Evolutionary conservation across 2,797 vertebrate genomes (phyloP).

Genomic region (Gephyroberyx darwinii): DNA sequence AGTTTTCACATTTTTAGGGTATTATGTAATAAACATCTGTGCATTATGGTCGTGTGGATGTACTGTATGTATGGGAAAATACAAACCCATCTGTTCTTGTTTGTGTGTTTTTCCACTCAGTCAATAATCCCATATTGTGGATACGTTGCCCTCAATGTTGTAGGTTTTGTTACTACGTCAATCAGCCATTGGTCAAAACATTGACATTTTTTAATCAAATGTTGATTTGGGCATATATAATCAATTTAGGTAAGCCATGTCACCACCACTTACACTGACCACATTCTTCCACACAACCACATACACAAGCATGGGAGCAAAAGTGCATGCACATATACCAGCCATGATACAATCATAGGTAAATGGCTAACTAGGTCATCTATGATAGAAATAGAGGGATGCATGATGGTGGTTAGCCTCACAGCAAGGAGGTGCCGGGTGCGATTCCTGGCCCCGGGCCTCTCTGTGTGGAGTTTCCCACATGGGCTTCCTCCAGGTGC

Average conservation of each 20-base stretch:
- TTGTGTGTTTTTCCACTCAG: slow-evolving; percentile 69
- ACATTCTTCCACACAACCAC: slow-evolving; percentile 69
- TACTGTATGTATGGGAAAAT: slow-evolving; percentile 34
- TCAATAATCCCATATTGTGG: slow-evolving; percentile 67
- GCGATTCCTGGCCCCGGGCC: no score
- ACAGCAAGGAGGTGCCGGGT: no score
- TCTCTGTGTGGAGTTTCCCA: no score
- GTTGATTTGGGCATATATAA: slow-evolving; percentile 67
- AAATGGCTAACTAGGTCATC: slow-evolving; percentile 66
- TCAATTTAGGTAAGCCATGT: slow-evolving; percentile 72
- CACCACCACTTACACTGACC: slow-evolving; percentile 70
- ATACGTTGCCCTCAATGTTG: slow-evolving; percentile 40
- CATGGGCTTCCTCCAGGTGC: no score
- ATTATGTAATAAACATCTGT: slow-evolving; percentile 20
- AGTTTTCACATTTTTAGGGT: slow-evolving; percentile 70
- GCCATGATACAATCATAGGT: slow-evolving; percentile 54
- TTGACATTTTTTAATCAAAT: slow-evolving; percentile 59
- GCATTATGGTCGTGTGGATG: slow-evolving; percentile 29
- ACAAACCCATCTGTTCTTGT: slow-evolving; percentile 49
- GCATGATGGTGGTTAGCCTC: no score
- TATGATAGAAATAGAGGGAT: not conserved
- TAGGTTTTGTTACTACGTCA: slow-evolving; percentile 55
- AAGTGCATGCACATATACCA: slow-evolving; percentile 71
- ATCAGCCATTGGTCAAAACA: slow-evolving; percentile 58
- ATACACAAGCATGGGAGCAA: slow-evolving; percentile 69